Conservation (phyloP, 2,113 vertebrate species). For the Sinocyclocheilus anophthalmus region DNA sequence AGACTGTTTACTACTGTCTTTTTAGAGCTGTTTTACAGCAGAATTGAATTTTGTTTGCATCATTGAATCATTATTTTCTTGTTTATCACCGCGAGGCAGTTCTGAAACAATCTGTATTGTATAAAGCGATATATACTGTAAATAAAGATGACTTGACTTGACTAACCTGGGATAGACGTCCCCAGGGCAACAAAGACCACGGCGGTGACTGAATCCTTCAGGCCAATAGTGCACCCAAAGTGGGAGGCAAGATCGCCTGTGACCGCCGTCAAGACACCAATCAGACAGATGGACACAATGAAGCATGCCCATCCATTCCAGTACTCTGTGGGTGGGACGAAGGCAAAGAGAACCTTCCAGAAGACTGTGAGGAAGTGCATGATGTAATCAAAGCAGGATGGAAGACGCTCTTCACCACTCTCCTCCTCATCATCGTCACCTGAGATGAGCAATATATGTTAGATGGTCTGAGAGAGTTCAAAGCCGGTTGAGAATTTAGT, state of each 20-base stretch:
- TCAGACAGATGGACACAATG: constrained; percentile 80
- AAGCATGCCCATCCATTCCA: constrained; percentile 88
- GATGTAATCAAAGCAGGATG: constrained; percentile 86
- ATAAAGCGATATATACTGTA: background rate
- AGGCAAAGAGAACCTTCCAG: constrained; percentile 86
- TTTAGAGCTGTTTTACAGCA: too few species aligned
- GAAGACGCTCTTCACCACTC: constrained; percentile 81
- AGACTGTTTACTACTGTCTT: too few species aligned
- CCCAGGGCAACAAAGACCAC: constrained; percentile 85
- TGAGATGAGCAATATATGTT: constrained; percentile 44
- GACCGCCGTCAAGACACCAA: constrained; percentile 79
- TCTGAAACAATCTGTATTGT: background rate
- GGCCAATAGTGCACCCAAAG: constrained; percentile 83
- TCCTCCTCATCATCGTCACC: constrained; percentile 84
- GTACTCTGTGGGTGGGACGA: constrained; percentile 84
- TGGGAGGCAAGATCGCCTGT: constrained; percentile 83
- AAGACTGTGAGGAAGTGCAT: constrained; percentile 88
- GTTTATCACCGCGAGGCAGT: too few species aligned
- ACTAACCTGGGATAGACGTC: constrained; percentile 81
- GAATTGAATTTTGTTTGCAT: too few species aligned
- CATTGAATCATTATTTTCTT: too few species aligned
- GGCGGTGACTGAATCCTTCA: constrained; percentile 83
- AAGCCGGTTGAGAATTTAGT: too few species aligned
- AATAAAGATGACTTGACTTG: background rate
- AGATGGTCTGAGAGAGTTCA: background rate